These are phyloP conservation scores for Argyrosomus japonicus DNA, from an alignment of 2,113 vertebrate species.

Conservation along the genomic window DNA sequence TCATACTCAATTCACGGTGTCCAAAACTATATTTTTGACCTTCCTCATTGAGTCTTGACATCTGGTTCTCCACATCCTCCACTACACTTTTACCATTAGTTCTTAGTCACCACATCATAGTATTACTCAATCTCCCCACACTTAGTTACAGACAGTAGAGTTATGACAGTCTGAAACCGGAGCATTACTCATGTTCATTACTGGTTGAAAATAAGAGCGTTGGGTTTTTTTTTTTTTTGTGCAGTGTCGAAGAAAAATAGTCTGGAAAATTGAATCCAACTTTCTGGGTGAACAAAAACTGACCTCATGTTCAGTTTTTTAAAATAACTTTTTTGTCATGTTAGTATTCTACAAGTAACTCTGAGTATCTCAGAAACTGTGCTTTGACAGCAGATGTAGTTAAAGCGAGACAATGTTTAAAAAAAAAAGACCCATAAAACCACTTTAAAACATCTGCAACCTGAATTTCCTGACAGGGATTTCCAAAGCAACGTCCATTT, in stretches of 20 bases:
- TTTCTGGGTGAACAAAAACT: slow-evolving; percentile 29
- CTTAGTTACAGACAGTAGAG: slow-evolving; percentile 45
- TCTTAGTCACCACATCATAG: slow-evolving; percentile 54
- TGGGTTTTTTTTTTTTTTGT: slow-evolving; percentile 30
- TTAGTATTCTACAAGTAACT: not conserved
- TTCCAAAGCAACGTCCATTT: too few species aligned
- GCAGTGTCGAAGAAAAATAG: slow-evolving; percentile 26
- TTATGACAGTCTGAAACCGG: slow-evolving; percentile 47
- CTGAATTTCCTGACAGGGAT: too few species aligned
- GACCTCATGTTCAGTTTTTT: slow-evolving; percentile 33
- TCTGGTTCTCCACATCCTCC: slow-evolving; percentile 21
- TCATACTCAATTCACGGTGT: not conserved
- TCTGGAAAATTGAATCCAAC: slow-evolving; percentile 19
- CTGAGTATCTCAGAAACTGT: not conserved
- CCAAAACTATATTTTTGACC: not conserved
- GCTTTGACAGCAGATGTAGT: not conserved
- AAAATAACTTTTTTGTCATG: not conserved
- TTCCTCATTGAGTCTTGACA: not conserved
- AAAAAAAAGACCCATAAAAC: not conserved
- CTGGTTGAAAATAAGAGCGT: slow-evolving; percentile 27
- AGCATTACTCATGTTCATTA: slow-evolving; percentile 68
- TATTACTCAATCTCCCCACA: slow-evolving; percentile 66
- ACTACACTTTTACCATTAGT: slow-evolving; percentile 19
- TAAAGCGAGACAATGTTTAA: not conserved
- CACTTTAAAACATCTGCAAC: not conserved